Evolutionary conservation across 2,888 invertebrate species (phyloP), one percentile per base, ranked within the genome.

Genomic region (Drosophila neonasuta): DNA sequence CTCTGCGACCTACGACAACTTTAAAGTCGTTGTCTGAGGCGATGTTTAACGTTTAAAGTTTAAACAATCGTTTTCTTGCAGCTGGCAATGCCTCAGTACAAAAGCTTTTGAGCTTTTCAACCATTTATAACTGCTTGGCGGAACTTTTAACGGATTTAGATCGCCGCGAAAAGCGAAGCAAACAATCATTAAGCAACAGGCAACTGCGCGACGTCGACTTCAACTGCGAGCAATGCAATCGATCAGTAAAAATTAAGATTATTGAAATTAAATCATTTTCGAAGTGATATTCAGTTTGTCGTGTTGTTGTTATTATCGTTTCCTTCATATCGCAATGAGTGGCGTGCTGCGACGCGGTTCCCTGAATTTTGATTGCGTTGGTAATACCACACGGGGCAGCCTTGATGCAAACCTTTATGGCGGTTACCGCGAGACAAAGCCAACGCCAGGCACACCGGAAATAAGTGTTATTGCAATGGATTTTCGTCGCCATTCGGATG

Each of bases 381-480:
- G 83, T 55, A 77, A 73, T 42, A 67, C 79, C 36, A 62, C 76
- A 55, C 86, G 86, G 59, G 89, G 88, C 30, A 88, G 79, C 78
- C 75, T 79, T 66, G 88, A 89, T 51, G 59, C 80, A 8, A 89
- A 89, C 81, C 81, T 88, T 45, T 74, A 87, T 60, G 88, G 87
- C 50, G 88, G 87, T 9, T 89, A 88, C 70, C 86, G 87, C 24
- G 87, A 89, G 30, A 55, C 71, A 49, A 89, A 88, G 61, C 78
- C 79, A 41, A 57, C 73, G 10, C 84, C 88, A 24, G 81, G 82
- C 54, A 90, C 90, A 13, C 90, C 90, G 71, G 90, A 90, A 87
- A 89, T 90, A 46, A 90, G 88, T 81, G 88, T 90, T 2, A 88
- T 90, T 68, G 80, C 88, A 11, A 88, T 90, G 70, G 89, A 90